A percentile compares a stretch with the other conserved stretches of the same genome.
Conservation (phyloP, 1,140 invertebrate genomes). For the Mercenaria mercenaria region DNA sequence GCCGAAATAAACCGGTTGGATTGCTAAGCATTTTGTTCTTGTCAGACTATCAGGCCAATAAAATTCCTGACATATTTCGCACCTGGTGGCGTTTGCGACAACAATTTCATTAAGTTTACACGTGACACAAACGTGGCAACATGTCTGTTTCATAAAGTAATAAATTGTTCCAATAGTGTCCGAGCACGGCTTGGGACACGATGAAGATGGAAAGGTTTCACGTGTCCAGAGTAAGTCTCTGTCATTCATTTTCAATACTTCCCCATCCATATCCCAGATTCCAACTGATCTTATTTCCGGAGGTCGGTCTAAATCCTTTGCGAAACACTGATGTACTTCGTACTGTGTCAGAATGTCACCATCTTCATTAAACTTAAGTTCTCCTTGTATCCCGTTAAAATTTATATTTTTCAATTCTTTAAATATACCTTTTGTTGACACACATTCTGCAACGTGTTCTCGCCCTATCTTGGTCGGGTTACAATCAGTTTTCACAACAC, state of each 20-base stretch:
- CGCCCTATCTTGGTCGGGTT: not conserved
- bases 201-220: slow-evolving; percentile 59
- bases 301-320: not conserved
- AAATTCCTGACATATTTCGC: slow-evolving; percentile 69
- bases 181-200: slow-evolving; percentile 73
- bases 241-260: slow-evolving; percentile 42
- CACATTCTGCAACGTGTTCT: slow-evolving; percentile 63
- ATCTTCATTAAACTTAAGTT: slow-evolving; percentile 76
- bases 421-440: slow-evolving; percentile 66
- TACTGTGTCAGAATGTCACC: slow-evolving; percentile 76
- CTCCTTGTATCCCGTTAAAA: slow-evolving; percentile 73
- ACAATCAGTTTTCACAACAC: slow-evolving; percentile 63
- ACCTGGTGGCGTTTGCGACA: slow-evolving; percentile 71
- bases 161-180: slow-evolving; percentile 61
- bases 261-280: slow-evolving; percentile 67
- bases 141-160: slow-evolving; percentile 70
- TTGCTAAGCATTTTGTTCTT: slow-evolving; percentile 87
- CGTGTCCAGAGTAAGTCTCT: slow-evolving; percentile 39
- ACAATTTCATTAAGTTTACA: slow-evolving; percentile 79
- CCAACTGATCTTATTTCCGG: slow-evolving; percentile 51
- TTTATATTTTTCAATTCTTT: slow-evolving; percentile 67
- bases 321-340: slow-evolving; percentile 70
- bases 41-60: slow-evolving; percentile 85
- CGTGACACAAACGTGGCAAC: slow-evolving; percentile 74
- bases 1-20: slow-evolving; percentile 69